phyloP scores from a whole-genome alignment of 1,140 invertebrate species.

The Megalopta genalis region DNA sequence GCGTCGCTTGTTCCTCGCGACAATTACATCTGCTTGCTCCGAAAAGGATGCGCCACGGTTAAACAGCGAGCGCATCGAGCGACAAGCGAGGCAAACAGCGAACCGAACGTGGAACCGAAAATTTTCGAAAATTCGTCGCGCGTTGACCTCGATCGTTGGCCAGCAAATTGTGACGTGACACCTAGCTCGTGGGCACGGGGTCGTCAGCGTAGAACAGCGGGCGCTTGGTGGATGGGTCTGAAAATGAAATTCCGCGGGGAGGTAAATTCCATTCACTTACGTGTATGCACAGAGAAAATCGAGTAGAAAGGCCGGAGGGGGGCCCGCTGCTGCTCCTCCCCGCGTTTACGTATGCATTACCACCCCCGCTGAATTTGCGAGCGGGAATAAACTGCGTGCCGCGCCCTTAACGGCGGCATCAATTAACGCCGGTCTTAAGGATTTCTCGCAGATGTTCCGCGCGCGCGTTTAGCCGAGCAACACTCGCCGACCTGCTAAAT shows the following conservation, averaged over 20 bases:
- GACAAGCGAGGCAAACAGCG: too few relatives aligned
- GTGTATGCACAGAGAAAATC: slow-evolving; percentile 49
- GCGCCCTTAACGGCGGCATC: slow-evolving; percentile 35
- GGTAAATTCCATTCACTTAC: slow-evolving; percentile 63
- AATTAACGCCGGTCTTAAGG: slow-evolving; percentile 47
- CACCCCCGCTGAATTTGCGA: slow-evolving; percentile 47
- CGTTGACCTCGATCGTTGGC: slow-evolving; percentile 12
- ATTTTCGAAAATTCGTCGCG: not conserved
- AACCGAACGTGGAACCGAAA: not conserved
- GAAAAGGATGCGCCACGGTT: too few relatives aligned
- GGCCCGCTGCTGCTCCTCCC: not conserved
- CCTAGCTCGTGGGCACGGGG: slow-evolving; percentile 10
- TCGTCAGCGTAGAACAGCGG: slow-evolving; percentile 39
- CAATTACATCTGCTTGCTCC: too few relatives aligned
- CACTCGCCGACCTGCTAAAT: not conserved
- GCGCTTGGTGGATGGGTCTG: slow-evolving; percentile 59
- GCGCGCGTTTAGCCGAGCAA: not conserved
- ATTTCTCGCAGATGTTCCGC: slow-evolving; percentile 45
- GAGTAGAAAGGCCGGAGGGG: slow-evolving; percentile 25
- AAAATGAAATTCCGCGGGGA: slow-evolving; percentile 71
- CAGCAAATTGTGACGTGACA: slow-evolving; percentile 59
- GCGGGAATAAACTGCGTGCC: slow-evolving; percentile 47
- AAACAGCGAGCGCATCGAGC: too few relatives aligned
- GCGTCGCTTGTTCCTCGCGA: too few relatives aligned
- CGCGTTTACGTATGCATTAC: slow-evolving; percentile 48